phyloP scores from a whole-genome alignment of 2,888 invertebrate genomes.

The Norana najaformis region DNA sequence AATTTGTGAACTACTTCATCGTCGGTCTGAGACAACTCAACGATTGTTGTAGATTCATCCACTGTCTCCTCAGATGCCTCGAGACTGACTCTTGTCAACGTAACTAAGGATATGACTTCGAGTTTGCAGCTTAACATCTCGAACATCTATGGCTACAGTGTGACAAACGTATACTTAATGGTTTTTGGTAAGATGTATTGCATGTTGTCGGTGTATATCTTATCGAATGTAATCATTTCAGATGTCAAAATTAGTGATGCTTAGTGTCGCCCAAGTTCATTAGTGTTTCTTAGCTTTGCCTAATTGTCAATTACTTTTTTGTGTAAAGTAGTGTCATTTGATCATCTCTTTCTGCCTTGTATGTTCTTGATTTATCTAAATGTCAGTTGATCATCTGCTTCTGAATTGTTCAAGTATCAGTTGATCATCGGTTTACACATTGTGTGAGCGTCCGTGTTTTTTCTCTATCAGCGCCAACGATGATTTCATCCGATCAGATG shows the following conservation, averaged over 20 bases:
- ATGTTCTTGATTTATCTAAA: too few relatives aligned
- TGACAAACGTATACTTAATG: neutral
- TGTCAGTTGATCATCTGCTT: too few relatives aligned
- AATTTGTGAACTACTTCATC: neutral
- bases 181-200: neutral
- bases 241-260: too few relatives aligned
- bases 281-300: too few relatives aligned
- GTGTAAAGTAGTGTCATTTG: too few relatives aligned
- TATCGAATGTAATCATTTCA: neutral
- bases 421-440: neutral
- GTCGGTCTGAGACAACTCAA: neutral
- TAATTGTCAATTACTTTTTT: too few relatives aligned
- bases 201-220: neutral
- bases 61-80: neutral
- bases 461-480: neutral
- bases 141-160: neutral
- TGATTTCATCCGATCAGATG: neutral
- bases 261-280: too few relatives aligned
- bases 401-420: neutral
- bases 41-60: neutral
- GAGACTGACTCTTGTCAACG: neutral
- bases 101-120: neutral
- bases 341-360: too few relatives aligned
- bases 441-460: neutral
- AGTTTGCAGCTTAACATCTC: neutral